Percentiles rank a stretch among this genome's conserved stretches.
These are phyloP conservation scores for Stenurella melanura DNA, from an alignment of 2,888 invertebrate species.

Conservation along the genomic window DNA sequence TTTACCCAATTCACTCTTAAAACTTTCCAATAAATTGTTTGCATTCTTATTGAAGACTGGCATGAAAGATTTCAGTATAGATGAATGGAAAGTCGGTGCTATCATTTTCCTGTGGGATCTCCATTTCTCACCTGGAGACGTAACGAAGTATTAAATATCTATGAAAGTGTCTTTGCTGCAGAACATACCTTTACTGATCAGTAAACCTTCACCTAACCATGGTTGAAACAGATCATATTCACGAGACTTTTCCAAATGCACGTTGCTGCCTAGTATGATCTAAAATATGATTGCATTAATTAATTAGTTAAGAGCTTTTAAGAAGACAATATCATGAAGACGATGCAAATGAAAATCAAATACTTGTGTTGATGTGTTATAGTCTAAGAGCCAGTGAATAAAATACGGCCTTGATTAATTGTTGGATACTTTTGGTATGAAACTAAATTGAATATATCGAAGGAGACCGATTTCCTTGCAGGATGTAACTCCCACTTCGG, in stretches of 20 bases:
- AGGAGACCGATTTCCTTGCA: no score
- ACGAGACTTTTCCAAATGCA: conserved; percentile 69
- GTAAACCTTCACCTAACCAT: conserved; percentile 72
- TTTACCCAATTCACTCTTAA: conserved; percentile 71
- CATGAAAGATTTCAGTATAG: conserved; percentile 75
- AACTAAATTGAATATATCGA: no score
- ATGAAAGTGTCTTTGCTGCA: not conserved
- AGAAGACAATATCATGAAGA: no score
- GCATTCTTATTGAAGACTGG: conserved; percentile 75
- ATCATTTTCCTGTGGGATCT: conserved; percentile 74
- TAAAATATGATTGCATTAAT: conserved; percentile 34
- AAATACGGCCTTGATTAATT: no score
- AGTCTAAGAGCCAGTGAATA: no score
- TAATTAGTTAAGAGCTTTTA: no score
- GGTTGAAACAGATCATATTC: conserved; percentile 71
- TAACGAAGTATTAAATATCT: conserved; percentile 24
- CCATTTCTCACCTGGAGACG: conserved; percentile 73
- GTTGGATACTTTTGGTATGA: no score
- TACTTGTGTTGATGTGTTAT: no score
- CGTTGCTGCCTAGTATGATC: conserved; percentile 67
- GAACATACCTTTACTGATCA: conserved; percentile 69
- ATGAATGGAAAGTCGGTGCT: conserved; percentile 75
- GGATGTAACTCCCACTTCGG: no score
- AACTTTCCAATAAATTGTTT: conserved; percentile 68
- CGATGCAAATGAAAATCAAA: no score